Evolutionary conservation across 2,888 invertebrate genomes (phyloP).

Genomic region (Blastobasis adustella): DNA sequence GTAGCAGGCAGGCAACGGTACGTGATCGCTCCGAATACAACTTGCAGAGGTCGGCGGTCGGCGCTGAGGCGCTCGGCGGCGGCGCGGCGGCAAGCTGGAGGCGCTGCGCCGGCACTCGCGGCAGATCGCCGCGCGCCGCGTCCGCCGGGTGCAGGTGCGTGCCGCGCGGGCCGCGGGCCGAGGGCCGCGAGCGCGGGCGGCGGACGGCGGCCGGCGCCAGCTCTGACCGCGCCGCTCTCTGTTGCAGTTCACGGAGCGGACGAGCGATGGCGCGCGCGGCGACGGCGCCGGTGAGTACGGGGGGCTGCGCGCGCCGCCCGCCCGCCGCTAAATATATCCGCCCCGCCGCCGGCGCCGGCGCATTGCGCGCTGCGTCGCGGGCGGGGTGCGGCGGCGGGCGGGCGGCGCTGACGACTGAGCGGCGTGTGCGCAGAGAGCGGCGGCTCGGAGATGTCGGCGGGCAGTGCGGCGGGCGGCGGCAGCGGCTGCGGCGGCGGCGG

Average conservation of each 20-base stretch:
- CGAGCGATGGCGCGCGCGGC: constrained; percentile 59
- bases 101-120: constrained; percentile 88
- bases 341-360: constrained; percentile 7
- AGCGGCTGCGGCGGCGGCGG: constrained; percentile 37
- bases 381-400: constrained; percentile 14
- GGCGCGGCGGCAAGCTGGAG: constrained; percentile 72
- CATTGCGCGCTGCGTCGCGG: constrained; percentile 18
- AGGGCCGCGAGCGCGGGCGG: constrained; percentile 6
- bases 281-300: constrained; percentile 58
- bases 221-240: constrained; percentile 16
- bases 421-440: constrained; percentile 52
- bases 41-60: not conserved
- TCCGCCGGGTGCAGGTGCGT: constrained; percentile 87
- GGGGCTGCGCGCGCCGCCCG: not conserved
- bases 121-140: constrained; percentile 87
- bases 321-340: not conserved
- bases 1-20: too few species aligned
- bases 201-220: constrained; percentile 1
- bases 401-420: constrained; percentile 18
- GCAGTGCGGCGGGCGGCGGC: constrained; percentile 46
- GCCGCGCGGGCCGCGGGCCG: constrained; percentile 23
- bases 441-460: constrained; percentile 59
- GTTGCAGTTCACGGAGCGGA: constrained; percentile 67
- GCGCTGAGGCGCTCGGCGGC: constrained; percentile 16
- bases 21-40: too few species aligned